phyloP scores from a whole-genome alignment of 2,113 vertebrate species.

The Tiliqua scincoides region DNA sequence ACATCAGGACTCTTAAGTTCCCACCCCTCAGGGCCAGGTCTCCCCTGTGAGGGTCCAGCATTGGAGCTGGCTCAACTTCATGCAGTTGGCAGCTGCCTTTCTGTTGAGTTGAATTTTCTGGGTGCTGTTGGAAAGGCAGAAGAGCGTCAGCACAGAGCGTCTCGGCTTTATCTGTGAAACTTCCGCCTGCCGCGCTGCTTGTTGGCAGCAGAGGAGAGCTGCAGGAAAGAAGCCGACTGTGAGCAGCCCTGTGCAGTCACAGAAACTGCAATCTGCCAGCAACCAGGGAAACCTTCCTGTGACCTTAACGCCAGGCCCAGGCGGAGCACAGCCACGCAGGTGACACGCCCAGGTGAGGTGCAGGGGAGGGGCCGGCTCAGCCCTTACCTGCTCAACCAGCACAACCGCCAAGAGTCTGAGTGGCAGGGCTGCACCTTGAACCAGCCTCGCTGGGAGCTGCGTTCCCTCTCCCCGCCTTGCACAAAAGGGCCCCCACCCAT shows the following conservation, averaged over 20 bases:
- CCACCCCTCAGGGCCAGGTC: too few relatives aligned
- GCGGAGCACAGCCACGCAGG: conserved; percentile 4
- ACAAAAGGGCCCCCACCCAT: not conserved
- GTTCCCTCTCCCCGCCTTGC: not conserved
- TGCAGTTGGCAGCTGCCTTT: not conserved
- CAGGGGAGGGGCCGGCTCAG: conserved; percentile 4
- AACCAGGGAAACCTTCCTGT: not conserved
- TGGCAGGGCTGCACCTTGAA: not conserved
- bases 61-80: too few relatives aligned
- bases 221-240: too few relatives aligned
- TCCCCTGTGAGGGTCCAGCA: too few relatives aligned
- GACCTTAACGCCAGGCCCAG: not conserved
- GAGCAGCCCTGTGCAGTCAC: too few relatives aligned
- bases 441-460: not conserved
- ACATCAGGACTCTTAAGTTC: too few relatives aligned
- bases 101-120: too few relatives aligned
- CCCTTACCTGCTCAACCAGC: conserved; percentile 67
- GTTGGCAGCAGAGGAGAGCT: not conserved
- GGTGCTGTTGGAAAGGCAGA: not conserved
- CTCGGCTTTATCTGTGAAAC: not conserved
- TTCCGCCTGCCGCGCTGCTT: not conserved
- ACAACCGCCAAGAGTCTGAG: conserved; percentile 46
- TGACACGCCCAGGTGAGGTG: conserved; percentile 51
- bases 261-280: too few relatives aligned
- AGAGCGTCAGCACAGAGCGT: too few relatives aligned